These are phyloP conservation scores for Ostrea edulis DNA, from an alignment of 1,140 invertebrate species.

Conservation along the genomic window DNA sequence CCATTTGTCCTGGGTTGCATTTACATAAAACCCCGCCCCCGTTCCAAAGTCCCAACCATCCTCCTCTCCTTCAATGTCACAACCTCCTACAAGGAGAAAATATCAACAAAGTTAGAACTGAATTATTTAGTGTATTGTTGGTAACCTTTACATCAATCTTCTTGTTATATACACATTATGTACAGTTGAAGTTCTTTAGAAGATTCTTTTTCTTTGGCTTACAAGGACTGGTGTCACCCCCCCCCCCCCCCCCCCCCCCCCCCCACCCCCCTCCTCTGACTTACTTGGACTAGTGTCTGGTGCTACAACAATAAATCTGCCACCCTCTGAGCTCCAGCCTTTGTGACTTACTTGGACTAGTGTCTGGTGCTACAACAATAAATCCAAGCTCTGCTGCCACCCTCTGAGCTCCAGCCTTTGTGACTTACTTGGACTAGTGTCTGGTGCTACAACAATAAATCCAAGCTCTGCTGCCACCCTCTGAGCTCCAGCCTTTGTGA, in stretches of 20 bases:
- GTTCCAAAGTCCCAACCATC: conserved; percentile 96
- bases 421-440: conserved; percentile 92
- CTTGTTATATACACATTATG: too few species aligned
- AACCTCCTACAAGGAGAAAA: conserved; percentile 83
- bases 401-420: not conserved
- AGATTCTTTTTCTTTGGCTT: too few species aligned
- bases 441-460: conserved; percentile 93
- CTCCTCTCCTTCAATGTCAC: conserved; percentile 91
- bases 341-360: too few species aligned
- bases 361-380: conserved; percentile 81
- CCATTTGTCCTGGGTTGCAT: conserved; percentile 95
- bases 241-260: too few species aligned
- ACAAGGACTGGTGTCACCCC: too few species aligned
- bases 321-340: not conserved
- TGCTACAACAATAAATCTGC: too few species aligned
- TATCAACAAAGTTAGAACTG: too few species aligned
- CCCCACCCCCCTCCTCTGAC: too few species aligned
- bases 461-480: conserved; percentile 90
- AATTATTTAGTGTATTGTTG: too few species aligned
- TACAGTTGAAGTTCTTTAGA: too few species aligned
- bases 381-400: conserved; percentile 84
- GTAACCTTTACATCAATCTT: too few species aligned
- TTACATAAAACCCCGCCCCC: conserved; percentile 97
- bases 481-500: conserved; percentile 96
- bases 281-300: too few species aligned